Evolutionary conservation across 2,797 vertebrate genomes (phyloP).

Genomic region (Sardinella longiceps): DNA sequence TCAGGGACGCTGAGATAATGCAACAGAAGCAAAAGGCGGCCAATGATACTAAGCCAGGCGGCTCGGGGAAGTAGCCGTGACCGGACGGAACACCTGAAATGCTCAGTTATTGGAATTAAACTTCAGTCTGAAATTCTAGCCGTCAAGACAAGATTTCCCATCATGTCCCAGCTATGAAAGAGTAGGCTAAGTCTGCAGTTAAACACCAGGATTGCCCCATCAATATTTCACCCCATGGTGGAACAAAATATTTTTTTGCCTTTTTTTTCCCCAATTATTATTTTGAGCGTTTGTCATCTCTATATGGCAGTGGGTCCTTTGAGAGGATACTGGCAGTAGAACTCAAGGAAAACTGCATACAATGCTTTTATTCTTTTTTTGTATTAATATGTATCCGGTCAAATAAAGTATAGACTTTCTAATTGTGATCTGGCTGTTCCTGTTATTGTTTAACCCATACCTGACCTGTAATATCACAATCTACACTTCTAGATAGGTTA

Average conservation of each 20-base stretch:
- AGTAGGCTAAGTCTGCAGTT: background rate
- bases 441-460: background rate
- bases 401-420: conserved; percentile 79
- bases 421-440: background rate
- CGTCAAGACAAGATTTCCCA: conserved; percentile 63
- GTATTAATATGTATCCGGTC: conserved; percentile 71
- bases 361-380: conserved; percentile 80
- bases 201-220: background rate
- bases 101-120: conserved; percentile 38
- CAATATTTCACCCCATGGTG: background rate
- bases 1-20: conserved; percentile 95
- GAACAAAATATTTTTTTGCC: background rate
- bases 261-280: background rate
- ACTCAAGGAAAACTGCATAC: conserved; percentile 59
- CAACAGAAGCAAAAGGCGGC: conserved; percentile 92
- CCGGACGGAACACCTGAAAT: conserved; percentile 32
- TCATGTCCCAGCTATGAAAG: conserved; percentile 47
- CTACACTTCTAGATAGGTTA: no score
- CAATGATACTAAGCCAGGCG: conserved; percentile 66
- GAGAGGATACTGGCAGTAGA: background rate
- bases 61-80: conserved; percentile 77
- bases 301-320: background rate
- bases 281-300: background rate
- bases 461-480: background rate
- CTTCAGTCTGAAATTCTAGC: conserved; percentile 59